phyloP scores from a whole-genome alignment of 2,113 vertebrate species.

The Mobula hypostoma region DNA sequence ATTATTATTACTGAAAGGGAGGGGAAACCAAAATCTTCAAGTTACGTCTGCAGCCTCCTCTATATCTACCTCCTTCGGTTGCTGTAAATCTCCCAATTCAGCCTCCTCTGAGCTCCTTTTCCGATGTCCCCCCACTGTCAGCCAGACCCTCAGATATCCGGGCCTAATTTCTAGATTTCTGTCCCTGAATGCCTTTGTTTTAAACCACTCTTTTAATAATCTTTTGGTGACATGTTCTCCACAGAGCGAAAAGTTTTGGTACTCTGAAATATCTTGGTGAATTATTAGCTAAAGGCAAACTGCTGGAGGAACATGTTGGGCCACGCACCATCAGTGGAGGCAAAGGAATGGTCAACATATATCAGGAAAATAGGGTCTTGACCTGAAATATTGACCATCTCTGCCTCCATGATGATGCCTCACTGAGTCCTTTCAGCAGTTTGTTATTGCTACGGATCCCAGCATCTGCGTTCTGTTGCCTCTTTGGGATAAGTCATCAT shows the following conservation, averaged over 20 bases:
- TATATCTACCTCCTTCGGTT: neutral
- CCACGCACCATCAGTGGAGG: no score
- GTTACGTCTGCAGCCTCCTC: neutral
- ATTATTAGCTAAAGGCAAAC: neutral
- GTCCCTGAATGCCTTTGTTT: neutral
- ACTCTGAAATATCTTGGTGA: neutral
- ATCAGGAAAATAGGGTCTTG: no score
- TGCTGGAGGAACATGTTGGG: neutral
- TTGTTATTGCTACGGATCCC: no score
- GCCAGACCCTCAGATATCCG: neutral
- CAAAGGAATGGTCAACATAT: no score
- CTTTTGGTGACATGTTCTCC: neutral
- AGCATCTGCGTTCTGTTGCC: no score
- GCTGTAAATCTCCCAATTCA: neutral
- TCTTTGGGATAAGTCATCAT: no score
- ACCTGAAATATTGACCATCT: no score
- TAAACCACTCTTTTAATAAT: neutral
- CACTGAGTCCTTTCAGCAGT: no score
- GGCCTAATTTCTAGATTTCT: neutral
- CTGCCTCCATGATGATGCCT: no score
- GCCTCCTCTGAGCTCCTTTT: no score
- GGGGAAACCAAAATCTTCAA: neutral
- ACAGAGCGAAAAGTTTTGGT: neutral
- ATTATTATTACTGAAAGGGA: neutral
- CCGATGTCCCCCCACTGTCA: neutral